Conservation (phyloP, 2,113 vertebrate genomes). For the Oophaga pumilio region DNA sequence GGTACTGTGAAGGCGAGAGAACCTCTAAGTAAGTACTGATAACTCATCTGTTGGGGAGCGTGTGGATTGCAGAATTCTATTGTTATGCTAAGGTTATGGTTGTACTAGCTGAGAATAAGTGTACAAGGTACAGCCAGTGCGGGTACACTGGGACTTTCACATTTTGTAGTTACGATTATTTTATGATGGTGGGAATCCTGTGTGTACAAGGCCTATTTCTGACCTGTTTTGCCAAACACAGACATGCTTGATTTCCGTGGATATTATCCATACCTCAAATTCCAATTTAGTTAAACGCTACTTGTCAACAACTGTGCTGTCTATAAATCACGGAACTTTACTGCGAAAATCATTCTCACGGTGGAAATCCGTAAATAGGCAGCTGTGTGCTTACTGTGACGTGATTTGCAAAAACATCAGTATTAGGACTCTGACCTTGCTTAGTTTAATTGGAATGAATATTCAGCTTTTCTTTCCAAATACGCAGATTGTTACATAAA, state of each 20-base stretch:
- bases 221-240: not conserved
- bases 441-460: conserved; percentile 20
- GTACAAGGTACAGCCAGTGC: too few species aligned
- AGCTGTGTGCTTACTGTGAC: conserved; percentile 16
- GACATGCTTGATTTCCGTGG: not conserved
- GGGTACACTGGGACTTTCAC: too few species aligned
- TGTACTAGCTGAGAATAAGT: too few species aligned
- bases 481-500: conserved; percentile 10
- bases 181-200: not conserved
- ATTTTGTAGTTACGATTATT: too few species aligned
- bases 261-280: not conserved
- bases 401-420: not conserved
- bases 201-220: not conserved
- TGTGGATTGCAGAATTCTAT: too few species aligned
- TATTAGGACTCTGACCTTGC: conserved; percentile 8
- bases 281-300: not conserved
- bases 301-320: not conserved
- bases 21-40: conserved; percentile 74
- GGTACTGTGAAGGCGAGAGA: conserved; percentile 79
- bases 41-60: too few species aligned
- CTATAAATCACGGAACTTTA: not conserved
- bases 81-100: too few species aligned
- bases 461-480: conserved; percentile 17
- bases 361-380: not conserved
- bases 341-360: not conserved